Conservation (phyloP, 2,113 vertebrate species). For the Hystrix cristata region DNA sequence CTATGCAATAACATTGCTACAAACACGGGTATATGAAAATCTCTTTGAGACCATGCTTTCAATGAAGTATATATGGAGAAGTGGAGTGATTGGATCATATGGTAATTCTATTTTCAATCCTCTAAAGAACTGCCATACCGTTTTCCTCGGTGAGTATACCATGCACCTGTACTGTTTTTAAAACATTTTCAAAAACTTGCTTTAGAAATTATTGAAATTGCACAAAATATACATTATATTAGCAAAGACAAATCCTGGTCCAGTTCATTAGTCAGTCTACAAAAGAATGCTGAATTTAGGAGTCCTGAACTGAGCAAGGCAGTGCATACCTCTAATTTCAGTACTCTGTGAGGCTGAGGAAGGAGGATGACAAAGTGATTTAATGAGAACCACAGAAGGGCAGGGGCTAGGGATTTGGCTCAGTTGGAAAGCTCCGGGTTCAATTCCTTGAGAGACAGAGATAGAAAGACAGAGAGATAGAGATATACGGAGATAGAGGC, state of each 20-base stretch:
- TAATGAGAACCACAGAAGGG: background rate
- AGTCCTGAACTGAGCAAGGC: background rate
- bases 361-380: background rate
- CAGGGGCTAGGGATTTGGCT: background rate
- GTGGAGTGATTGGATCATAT: background rate
- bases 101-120: background rate
- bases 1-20: background rate
- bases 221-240: background rate
- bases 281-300: background rate
- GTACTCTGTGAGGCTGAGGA: background rate
- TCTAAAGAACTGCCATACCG: background rate
- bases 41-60: background rate
- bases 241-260: background rate
- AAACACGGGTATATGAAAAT: background rate
- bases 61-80: background rate
- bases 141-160: background rate
- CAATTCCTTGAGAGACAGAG: background rate
- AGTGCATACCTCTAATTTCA: background rate
- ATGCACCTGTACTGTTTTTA: background rate
- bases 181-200: background rate
- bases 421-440: background rate
- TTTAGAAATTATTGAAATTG: background rate
- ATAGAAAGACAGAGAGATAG: background rate
- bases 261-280: background rate
- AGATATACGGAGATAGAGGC: background rate